A percentile compares a stretch with the other conserved stretches of the same genome.
phyloP scores from a whole-genome alignment of 2,888 invertebrate genomes.

The Elmis aenea region DNA sequence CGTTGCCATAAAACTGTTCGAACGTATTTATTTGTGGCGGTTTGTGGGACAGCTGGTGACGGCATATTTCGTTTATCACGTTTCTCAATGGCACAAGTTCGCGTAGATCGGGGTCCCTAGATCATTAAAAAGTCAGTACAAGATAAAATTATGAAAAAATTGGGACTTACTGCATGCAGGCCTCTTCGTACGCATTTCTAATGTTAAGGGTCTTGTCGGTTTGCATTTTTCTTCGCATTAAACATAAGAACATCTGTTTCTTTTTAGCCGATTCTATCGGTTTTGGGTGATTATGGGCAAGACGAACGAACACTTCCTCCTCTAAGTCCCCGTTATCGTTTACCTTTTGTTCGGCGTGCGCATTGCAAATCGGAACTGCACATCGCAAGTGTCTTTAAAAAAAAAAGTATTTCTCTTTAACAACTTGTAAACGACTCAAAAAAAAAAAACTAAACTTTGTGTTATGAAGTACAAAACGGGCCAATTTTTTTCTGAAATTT shows the following conservation, averaged over 20 bases:
- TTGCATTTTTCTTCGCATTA: constrained; percentile 38
- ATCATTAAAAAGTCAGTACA: constrained; percentile 5
- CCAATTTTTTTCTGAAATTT: too few relatives aligned
- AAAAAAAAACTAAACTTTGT: too few relatives aligned
- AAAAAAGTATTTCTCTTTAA: constrained; percentile 1
- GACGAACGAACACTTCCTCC: constrained; percentile 25
- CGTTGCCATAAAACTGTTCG: constrained; percentile 35
- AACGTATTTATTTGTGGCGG: constrained; percentile 31
- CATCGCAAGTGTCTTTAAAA: constrained; percentile 33
- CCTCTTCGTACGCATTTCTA: constrained; percentile 36
- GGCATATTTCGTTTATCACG: constrained; percentile 40
- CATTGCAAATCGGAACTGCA: constrained; percentile 29
- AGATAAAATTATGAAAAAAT: constrained; percentile 1
- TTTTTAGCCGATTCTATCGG: constrained; percentile 28
- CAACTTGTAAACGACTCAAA: too few relatives aligned
- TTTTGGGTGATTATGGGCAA: constrained; percentile 35
- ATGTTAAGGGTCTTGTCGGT: constrained; percentile 38
- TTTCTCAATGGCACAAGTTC: constrained; percentile 34
- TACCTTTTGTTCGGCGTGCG: constrained; percentile 29
- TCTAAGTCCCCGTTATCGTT: constrained; percentile 20
- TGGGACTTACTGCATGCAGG: constrained; percentile 34
- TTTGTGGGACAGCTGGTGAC: constrained; percentile 30
- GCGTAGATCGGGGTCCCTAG: constrained; percentile 35
- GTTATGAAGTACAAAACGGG: too few relatives aligned
- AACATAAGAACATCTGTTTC: constrained; percentile 37